Percentiles rank a stretch among this genome's conserved stretches.
These are phyloP conservation scores for Meriones psammophilus DNA, from an alignment of 2,797 vertebrate species.

Conservation along the genomic window DNA sequence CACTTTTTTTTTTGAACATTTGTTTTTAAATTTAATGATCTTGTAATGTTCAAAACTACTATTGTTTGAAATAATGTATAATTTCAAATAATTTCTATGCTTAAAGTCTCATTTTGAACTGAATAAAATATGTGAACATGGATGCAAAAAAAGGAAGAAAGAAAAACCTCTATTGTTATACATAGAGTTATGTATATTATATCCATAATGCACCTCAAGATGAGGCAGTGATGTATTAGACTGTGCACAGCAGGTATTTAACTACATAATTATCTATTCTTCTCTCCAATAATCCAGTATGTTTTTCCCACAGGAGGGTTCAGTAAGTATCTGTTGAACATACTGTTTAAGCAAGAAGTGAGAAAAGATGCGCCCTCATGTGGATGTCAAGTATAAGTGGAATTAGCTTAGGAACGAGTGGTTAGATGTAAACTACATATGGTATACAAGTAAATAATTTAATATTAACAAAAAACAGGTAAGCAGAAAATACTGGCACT, in stretches of 20 bases:
- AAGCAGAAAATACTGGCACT: slow-evolving; percentile 81
- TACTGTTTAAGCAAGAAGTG: slow-evolving; percentile 73
- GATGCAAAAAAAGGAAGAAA: no score
- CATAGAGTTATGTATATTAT: neutral
- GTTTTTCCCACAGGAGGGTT: slow-evolving; percentile 51
- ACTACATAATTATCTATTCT: slow-evolving; percentile 40
- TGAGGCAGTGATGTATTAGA: slow-evolving; percentile 74
- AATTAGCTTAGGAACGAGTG: slow-evolving; percentile 72
- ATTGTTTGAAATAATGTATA: neutral
- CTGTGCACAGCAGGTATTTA: slow-evolving; percentile 79
- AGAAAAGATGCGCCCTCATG: slow-evolving; percentile 70
- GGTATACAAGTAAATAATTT: slow-evolving; percentile 75
- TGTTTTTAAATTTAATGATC: neutral
- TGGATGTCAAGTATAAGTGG: slow-evolving; percentile 72
- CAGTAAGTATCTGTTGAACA: slow-evolving; percentile 73
- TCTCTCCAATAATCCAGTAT: slow-evolving; percentile 67
- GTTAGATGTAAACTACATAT: slow-evolving; percentile 77
- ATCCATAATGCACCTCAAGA: slow-evolving; percentile 66
- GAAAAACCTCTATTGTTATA: neutral
- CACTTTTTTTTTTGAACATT: neutral
- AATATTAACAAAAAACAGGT: slow-evolving; percentile 79
- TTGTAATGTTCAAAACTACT: neutral
- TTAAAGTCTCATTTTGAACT: neutral
- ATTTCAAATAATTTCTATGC: neutral
- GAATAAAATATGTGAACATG: neutral